A percentile compares a stretch with the other conserved stretches of the same genome.
Conservation (phyloP, 2,888 invertebrate genomes). For the Melanostoma mellinum region DNA sequence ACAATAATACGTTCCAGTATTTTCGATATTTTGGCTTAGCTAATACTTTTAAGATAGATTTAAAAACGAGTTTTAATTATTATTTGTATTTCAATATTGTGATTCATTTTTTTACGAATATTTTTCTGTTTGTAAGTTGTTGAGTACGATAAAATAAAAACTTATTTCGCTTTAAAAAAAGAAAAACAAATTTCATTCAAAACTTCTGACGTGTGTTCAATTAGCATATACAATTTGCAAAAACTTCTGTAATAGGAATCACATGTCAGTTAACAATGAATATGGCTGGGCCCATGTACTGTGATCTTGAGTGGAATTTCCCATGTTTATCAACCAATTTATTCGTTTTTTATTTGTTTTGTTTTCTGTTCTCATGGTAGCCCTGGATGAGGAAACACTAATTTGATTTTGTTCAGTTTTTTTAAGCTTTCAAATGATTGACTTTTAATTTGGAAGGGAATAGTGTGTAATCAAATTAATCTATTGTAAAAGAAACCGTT, state of each 20-base stretch:
- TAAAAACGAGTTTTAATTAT: constrained; percentile 12
- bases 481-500: background rate
- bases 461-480: background rate
- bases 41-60: constrained; percentile 49
- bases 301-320: constrained; percentile 50
- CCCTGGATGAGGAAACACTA: constrained; percentile 44
- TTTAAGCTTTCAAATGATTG: constrained; percentile 17
- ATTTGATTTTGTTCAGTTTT: constrained; percentile 45
- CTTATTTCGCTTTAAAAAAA: background rate
- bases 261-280: constrained; percentile 45
- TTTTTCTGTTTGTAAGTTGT: constrained; percentile 45
- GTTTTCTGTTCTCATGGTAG: background rate
- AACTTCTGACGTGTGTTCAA: constrained; percentile 40
- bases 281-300: constrained; percentile 28
- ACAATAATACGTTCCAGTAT: constrained; percentile 67
- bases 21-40: constrained; percentile 9
- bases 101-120: constrained; percentile 66
- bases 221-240: constrained; percentile 65
- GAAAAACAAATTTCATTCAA: background rate
- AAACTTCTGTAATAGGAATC: constrained; percentile 30
- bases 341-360: background rate
- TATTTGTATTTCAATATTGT: constrained; percentile 42
- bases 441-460: constrained; percentile 20
- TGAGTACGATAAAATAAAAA: constrained; percentile 33
- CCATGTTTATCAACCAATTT: constrained; percentile 39